Evolutionary conservation across 2,888 invertebrate species (phyloP).

Genomic region (Apomyelois bistriatella): DNA sequence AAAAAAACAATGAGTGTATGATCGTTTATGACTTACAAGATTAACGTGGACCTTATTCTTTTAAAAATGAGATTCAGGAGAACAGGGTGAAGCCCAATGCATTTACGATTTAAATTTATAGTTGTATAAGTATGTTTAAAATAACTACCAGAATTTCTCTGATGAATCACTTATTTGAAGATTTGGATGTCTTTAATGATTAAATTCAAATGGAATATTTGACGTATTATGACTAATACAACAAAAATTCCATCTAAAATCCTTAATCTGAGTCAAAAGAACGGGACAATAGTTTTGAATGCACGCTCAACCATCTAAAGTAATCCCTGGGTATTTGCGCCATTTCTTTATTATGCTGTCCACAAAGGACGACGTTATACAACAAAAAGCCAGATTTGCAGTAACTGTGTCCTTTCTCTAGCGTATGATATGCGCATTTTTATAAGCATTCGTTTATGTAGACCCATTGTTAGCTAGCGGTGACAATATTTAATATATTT

Average conservation of each 20-base stretch:
- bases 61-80: no score
- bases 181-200: no score
- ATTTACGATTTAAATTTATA: no score
- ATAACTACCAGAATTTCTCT: no score
- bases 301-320: conserved; percentile 17
- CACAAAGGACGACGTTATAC: conserved; percentile 45
- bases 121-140: no score
- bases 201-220: no score
- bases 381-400: conserved; percentile 66
- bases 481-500: not conserved
- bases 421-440: conserved; percentile 63
- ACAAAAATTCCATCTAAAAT: not conserved
- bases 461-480: conserved; percentile 22
- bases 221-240: not conserved
- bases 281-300: conserved; percentile 19
- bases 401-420: conserved; percentile 50
- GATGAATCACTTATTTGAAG: no score
- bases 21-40: no score
- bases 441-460: conserved; percentile 44
- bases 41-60: no score
- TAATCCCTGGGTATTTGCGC: conserved; percentile 43
- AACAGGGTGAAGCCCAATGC: no score
- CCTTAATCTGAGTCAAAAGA: not conserved
- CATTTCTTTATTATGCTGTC: conserved; percentile 49
- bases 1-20: no score